phyloP scores from a whole-genome alignment of 2,888 invertebrate species.

The Drosophila vallismaia region DNA sequence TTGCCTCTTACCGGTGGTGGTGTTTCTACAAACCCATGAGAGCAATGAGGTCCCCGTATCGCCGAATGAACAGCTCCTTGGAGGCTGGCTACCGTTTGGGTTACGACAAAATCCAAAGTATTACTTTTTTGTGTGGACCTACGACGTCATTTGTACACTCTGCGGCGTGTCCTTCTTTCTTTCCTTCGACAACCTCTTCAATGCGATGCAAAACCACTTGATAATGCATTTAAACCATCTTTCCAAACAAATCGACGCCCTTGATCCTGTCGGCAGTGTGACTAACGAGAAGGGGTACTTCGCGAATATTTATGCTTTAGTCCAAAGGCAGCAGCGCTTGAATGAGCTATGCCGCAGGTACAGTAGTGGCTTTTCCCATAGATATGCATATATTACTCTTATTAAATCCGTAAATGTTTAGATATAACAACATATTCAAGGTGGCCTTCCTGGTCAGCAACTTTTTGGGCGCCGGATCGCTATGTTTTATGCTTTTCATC shows the following conservation, averaged over 20 bases:
- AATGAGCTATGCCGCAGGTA: slow-evolving; percentile 40
- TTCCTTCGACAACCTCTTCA: slow-evolving; percentile 53
- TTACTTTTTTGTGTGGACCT: slow-evolving; percentile 36
- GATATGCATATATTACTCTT: not conserved
- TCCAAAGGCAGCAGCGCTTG: slow-evolving; percentile 54
- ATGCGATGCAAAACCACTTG: slow-evolving; percentile 51
- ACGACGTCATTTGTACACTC: slow-evolving; percentile 18
- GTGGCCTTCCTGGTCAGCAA: slow-evolving; percentile 35
- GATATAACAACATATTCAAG: slow-evolving; percentile 62
- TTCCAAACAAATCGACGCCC: slow-evolving; percentile 4
- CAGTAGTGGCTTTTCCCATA: not conserved
- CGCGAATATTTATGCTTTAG: slow-evolving; percentile 22
- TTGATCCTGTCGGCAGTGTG: slow-evolving; percentile 33
- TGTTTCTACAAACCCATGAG: slow-evolving; percentile 30
- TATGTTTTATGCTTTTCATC: slow-evolving; percentile 63
- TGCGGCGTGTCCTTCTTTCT: slow-evolving; percentile 41
- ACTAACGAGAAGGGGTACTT: slow-evolving; percentile 11
- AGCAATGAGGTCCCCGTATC: slow-evolving; percentile 29
- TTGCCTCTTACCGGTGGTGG: not conserved
- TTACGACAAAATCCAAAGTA: slow-evolving; percentile 42
- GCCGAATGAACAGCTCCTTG: slow-evolving; percentile 50
- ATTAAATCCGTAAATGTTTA: not conserved
- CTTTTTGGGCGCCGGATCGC: slow-evolving; percentile 44
- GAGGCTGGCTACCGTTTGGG: slow-evolving; percentile 52
- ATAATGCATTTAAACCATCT: slow-evolving; percentile 57